Evolutionary conservation across 2,797 vertebrate species (phyloP), one percentile per base, ranked within the genome.

Genomic region (Lagodon rhomboides): DNA sequence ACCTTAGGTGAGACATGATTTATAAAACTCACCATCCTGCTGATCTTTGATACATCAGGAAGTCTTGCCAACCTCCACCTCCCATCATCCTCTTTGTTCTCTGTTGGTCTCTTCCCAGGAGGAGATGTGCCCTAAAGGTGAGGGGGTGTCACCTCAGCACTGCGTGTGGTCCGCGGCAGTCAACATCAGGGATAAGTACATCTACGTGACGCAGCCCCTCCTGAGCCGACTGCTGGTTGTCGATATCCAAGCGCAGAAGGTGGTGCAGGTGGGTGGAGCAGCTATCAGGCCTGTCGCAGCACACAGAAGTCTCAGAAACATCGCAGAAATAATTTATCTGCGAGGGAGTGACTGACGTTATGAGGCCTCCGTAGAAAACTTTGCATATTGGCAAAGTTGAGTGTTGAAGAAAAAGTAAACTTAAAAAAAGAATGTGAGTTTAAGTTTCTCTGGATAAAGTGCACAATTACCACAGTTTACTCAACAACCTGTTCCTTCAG

Each of bases 81-180:
- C 74, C 64, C 58, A n/a, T 79, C 62, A 49, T 70, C 43, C 58
- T 47, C 71, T 88, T 25, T 85, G 23, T 77, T 80, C 72, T 73
- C 60, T 46, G 84, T 71, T 82, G 84, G 61, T 79, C 69, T 46
- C 44, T 73, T 82, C 75, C 41, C 93, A 99, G 98, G 97, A 97
- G 92, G 97, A 98, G 88, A 97, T 98, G 92, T 99, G 98, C 87
- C 97, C 96, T 59, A 95, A 91, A 89, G 91, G 79, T 65, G 94
- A 96, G 78, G 95, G 93, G 23, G 94, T 96, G 67, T 73, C 91
- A 13, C 70, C 93, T 72, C 96, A 95, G 79, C 94, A 87, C 68
- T 99, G 98, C 87, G 94, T 96, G 79, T 99, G 98, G 98, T 96
- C 96, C 4, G 97, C 97, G 0, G 98, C 96, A 0, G 96, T 98